Evolutionary conservation across 2,113 vertebrate species (phyloP).

Genomic region (Xiphophorus hellerii): DNA sequence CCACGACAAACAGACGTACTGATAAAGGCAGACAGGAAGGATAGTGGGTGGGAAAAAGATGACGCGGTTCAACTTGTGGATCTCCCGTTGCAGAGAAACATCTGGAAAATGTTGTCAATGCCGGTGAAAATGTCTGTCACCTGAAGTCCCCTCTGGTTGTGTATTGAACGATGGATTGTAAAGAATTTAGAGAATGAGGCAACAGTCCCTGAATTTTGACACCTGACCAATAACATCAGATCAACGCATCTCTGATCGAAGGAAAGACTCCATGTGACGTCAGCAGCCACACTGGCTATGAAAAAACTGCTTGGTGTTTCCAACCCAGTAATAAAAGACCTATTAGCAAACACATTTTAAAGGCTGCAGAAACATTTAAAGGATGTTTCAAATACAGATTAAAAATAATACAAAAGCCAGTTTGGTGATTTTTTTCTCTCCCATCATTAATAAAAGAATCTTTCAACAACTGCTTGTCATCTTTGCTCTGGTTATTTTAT

Average conservation of each 20-base stretch:
- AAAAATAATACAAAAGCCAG: too few relatives aligned
- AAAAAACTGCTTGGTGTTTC: conserved; percentile 13
- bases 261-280: conserved; percentile 18
- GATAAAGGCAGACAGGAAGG: conserved; percentile 18
- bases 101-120: conserved; percentile 39
- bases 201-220: not conserved
- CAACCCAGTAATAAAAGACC: not conserved
- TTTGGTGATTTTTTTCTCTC: too few relatives aligned
- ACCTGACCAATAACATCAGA: too few relatives aligned
- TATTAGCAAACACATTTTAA: not conserved
- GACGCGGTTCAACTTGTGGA: conserved; percentile 14
- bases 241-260: too few relatives aligned
- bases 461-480: not conserved
- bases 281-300: not conserved
- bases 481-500: not conserved
- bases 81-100: conserved; percentile 36
- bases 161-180: conserved; percentile 18
- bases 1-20: conserved; percentile 21
- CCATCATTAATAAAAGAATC: too few relatives aligned
- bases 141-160: conserved; percentile 11
- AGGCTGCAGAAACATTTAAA: not conserved
- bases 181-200: conserved; percentile 14
- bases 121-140: conserved; percentile 30
- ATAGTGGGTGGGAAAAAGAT: not conserved
- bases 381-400: too few relatives aligned